phyloP scores from a whole-genome alignment of 2,113 vertebrate genomes.

The Mystacornis crossleyi region DNA sequence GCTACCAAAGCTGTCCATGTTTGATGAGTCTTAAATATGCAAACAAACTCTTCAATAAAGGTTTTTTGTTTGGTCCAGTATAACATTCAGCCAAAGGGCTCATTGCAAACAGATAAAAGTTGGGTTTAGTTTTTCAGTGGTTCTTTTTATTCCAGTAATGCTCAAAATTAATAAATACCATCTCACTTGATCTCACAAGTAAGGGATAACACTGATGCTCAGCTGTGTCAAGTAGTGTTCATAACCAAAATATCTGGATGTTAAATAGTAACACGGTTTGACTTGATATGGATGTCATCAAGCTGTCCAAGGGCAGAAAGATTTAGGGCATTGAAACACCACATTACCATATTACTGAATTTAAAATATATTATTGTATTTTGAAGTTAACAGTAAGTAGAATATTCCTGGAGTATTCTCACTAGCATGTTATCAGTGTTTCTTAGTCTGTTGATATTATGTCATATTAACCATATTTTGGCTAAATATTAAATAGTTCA shows the following conservation, averaged over 20 bases:
- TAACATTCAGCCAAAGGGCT: neutral
- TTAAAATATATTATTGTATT: neutral
- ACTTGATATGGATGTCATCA: neutral
- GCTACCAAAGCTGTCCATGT: neutral
- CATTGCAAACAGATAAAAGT: neutral
- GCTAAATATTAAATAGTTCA: neutral
- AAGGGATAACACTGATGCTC: neutral
- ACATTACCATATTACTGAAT: neutral
- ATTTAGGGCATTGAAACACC: neutral
- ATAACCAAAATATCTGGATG: neutral
- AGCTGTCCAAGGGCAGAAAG: neutral
- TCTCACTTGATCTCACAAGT: neutral
- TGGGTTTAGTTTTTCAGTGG: neutral
- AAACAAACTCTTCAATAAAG: neutral
- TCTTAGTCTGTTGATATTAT: neutral
- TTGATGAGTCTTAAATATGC: neutral
- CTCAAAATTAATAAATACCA: neutral
- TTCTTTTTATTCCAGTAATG: neutral
- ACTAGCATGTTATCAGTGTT: neutral
- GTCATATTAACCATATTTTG: neutral
- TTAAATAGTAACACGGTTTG: neutral
- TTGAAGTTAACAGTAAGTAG: neutral
- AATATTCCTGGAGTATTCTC: neutral
- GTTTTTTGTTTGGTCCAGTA: neutral
- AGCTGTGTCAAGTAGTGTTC: neutral